A percentile compares a stretch with the other conserved stretches of the same genome.
Conservation (phyloP, 1,140 invertebrate species). For the Drosophila pectinifera region DNA sequence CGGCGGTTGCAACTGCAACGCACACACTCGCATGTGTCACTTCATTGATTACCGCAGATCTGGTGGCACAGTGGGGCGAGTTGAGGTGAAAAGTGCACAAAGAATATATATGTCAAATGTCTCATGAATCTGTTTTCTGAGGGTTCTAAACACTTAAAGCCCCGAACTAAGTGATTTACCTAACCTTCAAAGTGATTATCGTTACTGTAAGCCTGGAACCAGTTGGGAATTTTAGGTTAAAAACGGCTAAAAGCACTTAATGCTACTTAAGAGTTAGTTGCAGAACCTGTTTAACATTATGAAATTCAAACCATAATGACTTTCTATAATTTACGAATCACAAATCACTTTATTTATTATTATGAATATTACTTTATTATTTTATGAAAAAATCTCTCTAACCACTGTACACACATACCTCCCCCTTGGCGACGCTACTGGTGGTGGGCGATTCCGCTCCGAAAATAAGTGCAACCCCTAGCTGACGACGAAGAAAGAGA, state of each 20-base stretch:
- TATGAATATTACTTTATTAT: background rate
- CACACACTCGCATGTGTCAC: constrained; percentile 19
- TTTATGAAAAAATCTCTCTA: background rate
- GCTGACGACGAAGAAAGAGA: constrained; percentile 23
- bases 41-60: constrained; percentile 25
- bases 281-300: too few species aligned
- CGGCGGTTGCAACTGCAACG: constrained; percentile 22
- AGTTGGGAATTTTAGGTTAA: too few species aligned
- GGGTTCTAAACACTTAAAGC: too few species aligned
- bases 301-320: too few species aligned
- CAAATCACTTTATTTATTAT: background rate
- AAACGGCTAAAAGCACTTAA: too few species aligned
- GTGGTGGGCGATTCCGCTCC: constrained; percentile 24
- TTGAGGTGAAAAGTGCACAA: background rate
- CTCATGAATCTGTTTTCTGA: too few species aligned
- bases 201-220: too few species aligned
- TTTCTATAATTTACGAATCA: too few species aligned
- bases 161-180: too few species aligned
- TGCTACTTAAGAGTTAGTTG: too few species aligned
- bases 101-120: background rate
- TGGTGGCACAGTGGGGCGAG: constrained; percentile 37
- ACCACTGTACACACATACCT: constrained; percentile 12
- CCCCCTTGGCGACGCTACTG: constrained; percentile 16
- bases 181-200: too few species aligned
- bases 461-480: constrained; percentile 68